Evolutionary conservation across 2,113 vertebrate genomes (phyloP).

Genomic region (Sebastes schlegelii): DNA sequence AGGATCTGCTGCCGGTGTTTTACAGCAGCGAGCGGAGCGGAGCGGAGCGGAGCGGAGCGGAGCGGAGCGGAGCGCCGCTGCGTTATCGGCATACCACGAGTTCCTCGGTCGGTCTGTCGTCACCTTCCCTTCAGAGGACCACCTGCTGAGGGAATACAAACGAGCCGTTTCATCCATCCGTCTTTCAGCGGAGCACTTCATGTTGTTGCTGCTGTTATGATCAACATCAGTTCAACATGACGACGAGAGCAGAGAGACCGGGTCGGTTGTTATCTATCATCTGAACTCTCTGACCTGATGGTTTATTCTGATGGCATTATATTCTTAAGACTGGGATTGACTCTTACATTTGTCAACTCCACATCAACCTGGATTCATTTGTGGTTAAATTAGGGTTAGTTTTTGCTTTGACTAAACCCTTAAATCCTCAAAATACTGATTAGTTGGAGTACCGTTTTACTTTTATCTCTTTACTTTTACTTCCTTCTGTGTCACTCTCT

Average conservation of each 20-base stretch:
- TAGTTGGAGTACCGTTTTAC: no score
- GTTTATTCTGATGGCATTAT: not conserved
- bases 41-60: not conserved
- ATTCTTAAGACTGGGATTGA: no score
- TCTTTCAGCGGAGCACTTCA: constrained; percentile 14
- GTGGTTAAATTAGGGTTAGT: not conserved
- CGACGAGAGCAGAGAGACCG: not conserved
- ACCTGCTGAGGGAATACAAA: constrained; percentile 40
- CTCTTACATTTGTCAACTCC: not conserved
- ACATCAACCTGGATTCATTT: not conserved
- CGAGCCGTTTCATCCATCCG: not conserved
- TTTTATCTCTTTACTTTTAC: not conserved
- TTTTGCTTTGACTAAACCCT: not conserved
- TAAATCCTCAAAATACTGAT: not conserved
- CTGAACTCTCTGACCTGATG: not conserved
- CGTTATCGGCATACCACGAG: constrained; percentile 28
- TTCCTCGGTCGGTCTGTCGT: constrained; percentile 45
- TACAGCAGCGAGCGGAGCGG: not conserved
- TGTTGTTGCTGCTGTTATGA: constrained; percentile 23
- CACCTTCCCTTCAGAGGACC: constrained; percentile 29
- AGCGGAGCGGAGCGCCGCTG: not conserved
- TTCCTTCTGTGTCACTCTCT: not conserved
- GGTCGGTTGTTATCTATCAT: not conserved
- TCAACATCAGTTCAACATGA: constrained; percentile 26
- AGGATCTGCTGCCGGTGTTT: not conserved